phyloP scores from a whole-genome alignment of 1,140 invertebrate species.

The Drosophila sucinea region DNA sequence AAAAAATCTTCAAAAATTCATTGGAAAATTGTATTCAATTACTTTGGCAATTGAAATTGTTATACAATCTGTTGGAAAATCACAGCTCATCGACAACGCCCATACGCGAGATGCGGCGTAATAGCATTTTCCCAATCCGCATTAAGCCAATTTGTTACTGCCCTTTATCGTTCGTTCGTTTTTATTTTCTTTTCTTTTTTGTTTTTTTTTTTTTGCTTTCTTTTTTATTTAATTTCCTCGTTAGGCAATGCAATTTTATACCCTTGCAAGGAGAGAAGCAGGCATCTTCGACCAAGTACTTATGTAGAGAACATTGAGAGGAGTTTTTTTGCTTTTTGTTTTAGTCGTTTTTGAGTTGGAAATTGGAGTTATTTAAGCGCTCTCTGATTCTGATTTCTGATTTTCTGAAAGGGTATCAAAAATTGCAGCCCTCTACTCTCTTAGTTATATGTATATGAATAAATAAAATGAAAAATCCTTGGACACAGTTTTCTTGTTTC shows the following conservation, averaged over 20 bases:
- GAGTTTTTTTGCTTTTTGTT: too few species aligned
- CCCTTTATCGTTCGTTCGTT: background rate
- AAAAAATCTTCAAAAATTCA: background rate
- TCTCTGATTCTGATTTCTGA: too few species aligned
- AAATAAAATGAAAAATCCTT: background rate
- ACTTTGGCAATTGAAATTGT: background rate
- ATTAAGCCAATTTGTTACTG: conserved; percentile 54
- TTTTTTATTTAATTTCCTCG: conserved; percentile 64
- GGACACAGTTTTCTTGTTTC: background rate
- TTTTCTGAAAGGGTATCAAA: background rate
- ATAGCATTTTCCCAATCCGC: conserved; percentile 18
- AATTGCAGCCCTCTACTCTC: background rate
- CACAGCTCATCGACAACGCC: conserved; percentile 3
- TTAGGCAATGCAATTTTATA: conserved; percentile 69
- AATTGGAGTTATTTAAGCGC: too few species aligned
- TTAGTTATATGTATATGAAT: background rate
- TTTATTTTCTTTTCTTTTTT: too few species aligned
- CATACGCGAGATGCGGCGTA: background rate
- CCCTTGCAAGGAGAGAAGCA: conserved; percentile 5
- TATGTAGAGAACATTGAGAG: too few species aligned
- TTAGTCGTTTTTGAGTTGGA: too few species aligned
- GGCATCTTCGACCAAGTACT: too few species aligned
- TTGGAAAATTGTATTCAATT: background rate
- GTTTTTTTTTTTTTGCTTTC: background rate
- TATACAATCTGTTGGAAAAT: conserved; percentile 6